Evolutionary conservation across 2,113 vertebrate species (phyloP).

Genomic region (Cichladusa arquata): DNA sequence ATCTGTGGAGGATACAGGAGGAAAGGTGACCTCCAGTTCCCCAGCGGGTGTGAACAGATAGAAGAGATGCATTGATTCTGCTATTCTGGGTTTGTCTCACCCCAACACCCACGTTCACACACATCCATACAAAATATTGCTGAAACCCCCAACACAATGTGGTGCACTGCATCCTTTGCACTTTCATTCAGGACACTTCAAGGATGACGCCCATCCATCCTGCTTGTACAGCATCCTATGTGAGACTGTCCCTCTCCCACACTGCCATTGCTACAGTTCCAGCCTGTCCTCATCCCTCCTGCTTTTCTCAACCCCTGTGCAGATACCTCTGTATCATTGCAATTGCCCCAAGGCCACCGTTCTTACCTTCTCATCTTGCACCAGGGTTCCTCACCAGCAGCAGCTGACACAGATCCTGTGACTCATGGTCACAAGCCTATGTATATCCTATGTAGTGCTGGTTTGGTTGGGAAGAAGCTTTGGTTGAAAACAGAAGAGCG

Average conservation of each 20-base stretch:
- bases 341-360: neutral
- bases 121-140: neutral
- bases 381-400: neutral
- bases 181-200: neutral
- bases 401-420: neutral
- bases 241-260: neutral
- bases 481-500: neutral
- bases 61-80: neutral
- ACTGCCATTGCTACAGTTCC: neutral
- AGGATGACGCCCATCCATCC: neutral
- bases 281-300: neutral
- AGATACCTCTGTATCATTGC: neutral
- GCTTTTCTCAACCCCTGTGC: neutral
- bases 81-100: neutral
- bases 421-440: neutral
- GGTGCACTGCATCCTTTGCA: neutral
- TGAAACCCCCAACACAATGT: neutral
- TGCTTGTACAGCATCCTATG: neutral
- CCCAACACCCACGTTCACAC: neutral
- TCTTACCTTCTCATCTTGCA: conserved; percentile 37
- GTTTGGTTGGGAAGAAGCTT: neutral
- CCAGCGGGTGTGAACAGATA: neutral
- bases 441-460: neutral
- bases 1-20: neutral
- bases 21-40: neutral